Base-by-base conservation (phyloP, 2,797 vertebrate genomes). In the Tenualosa ilisha region DNA sequence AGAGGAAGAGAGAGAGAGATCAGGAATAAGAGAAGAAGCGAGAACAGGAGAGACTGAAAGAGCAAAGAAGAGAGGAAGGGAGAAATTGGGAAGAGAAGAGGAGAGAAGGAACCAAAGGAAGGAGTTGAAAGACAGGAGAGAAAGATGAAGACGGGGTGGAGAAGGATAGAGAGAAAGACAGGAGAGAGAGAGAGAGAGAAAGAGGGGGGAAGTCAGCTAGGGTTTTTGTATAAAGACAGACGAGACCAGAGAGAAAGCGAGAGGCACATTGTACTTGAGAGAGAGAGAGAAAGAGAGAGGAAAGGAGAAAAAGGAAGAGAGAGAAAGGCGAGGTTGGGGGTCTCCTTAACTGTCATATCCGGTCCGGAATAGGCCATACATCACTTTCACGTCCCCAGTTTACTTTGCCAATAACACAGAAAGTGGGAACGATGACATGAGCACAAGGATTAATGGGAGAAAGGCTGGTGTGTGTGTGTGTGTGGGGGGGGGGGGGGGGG, bases 321-420 rank as follows among this genome's bases (percentile, higher is more conserved):
- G 86, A 83, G 87, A 82, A 84, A 88, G 88, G 49, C 24, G 59
- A 89, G 89, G 91, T 91, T 90, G 92, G 89, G 90, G 92, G 91
- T 88, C 91, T 92, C 88, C 83, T 84, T 83, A 92, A 92, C 89
- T 85, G 91, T 92, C 91, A 91, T 93, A 94, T 94, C 93, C 92
- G 91, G 91, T 90, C 89, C 90, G 90, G 92, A 92, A 92, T 90
- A 89, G 91, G 92, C 89, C 94, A 94, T 95, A 93, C 92, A 95
- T 95, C 94, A 95, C 93, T 89, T 92, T 95, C 93, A 93, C 92
- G 90, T 94, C 91, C 93, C 91, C 91, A 92, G 90, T 94, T 93
- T 93, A 93, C 92, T 94, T 93, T 93, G 93, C 92, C 92, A 91
- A 91, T 94, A 93, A 93, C 91, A 91, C 93, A 90, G 91, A 93